Evolutionary conservation across 2,113 vertebrate species (phyloP), one percentile per base, ranked within the genome.

Genomic region (Oenanthe melanoleuca): DNA sequence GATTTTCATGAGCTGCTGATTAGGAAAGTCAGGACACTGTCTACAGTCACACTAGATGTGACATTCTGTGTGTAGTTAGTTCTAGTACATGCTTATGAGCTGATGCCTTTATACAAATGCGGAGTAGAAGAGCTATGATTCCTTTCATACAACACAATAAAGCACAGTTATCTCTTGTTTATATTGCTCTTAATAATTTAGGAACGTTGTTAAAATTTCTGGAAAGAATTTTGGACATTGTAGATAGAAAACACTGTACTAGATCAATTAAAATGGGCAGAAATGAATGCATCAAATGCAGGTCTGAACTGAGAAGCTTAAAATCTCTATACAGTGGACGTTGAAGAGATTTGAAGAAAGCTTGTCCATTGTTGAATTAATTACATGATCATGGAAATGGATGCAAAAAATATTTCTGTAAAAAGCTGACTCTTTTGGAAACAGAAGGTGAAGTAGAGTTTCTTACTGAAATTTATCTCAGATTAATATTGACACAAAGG

Each of bases 401-500:
- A 57, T 83, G 13, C 28, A 65, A 73, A 94, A 92, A 33, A 5
- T 34, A 40, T 44, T 80, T 78, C 38, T 80, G 22, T 78, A 50
- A 90, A 75, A 90, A 80, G 23, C 22, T 72, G 55, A 40, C 26
- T 66, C 67, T 65, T 83, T 75, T 53, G 8, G 74, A 87, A 94
- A 79, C 14, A 44, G 74, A 60, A 89, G 33, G 31, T 47, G 50
- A 69, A 72, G 14, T 20, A 69, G 34, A 4, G 4, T 42, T 92
- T 72, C 61, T 67, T 31, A 40, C 4, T 73, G 52, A 92, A 69
- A 59, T 95, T 60, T 81, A 53, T 80, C 56, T 55, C 28, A 22
- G 16, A 83, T 94, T 94, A 96, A 50, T 97, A 91, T 97, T 96
- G 92, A 95, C 96, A 88, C 59, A 97, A 94, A 69, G 95, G 96